Conservation (phyloP, 1,140 invertebrate species). For the Homarus americanus region DNA sequence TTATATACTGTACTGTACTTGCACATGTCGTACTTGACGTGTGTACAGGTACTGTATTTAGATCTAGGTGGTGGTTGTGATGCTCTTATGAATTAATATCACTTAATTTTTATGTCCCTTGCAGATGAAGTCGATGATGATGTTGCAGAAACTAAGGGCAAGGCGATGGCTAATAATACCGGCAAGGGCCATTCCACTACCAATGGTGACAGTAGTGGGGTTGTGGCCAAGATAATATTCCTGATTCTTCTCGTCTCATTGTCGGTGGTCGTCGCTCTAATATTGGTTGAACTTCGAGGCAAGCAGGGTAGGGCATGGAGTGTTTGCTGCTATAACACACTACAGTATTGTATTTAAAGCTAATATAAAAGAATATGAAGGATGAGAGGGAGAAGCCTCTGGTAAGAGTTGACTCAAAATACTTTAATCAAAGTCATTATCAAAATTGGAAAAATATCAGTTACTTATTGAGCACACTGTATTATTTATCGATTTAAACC, state of each 20-base stretch:
- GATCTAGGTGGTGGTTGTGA: neutral
- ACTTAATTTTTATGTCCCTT: neutral
- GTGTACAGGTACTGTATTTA: too few relatives aligned
- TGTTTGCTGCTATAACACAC: too few relatives aligned
- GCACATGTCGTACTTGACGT: too few relatives aligned
- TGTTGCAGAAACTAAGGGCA: constrained; percentile 12
- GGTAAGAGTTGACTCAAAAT: too few relatives aligned
- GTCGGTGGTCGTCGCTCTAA: constrained; percentile 51
- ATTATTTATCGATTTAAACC: too few relatives aligned
- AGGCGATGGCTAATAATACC: neutral
- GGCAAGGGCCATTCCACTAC: neutral
- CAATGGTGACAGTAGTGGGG: constrained; percentile 24
- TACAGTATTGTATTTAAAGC: too few relatives aligned
- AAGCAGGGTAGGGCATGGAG: constrained; percentile 68
- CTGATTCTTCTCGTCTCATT: constrained; percentile 50
- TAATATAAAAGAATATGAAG: too few relatives aligned
- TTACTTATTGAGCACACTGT: too few relatives aligned
- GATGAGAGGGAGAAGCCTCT: too few relatives aligned
- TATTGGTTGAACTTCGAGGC: constrained; percentile 64
- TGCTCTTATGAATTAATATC: neutral
- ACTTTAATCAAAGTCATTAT: too few relatives aligned
- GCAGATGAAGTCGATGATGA: constrained; percentile 51
- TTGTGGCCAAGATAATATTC: constrained; percentile 61
- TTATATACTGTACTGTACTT: too few relatives aligned
- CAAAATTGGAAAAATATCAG: too few relatives aligned